phyloP scores from a whole-genome alignment of 2,113 vertebrate genomes.

The Pseudorasbora parva region DNA sequence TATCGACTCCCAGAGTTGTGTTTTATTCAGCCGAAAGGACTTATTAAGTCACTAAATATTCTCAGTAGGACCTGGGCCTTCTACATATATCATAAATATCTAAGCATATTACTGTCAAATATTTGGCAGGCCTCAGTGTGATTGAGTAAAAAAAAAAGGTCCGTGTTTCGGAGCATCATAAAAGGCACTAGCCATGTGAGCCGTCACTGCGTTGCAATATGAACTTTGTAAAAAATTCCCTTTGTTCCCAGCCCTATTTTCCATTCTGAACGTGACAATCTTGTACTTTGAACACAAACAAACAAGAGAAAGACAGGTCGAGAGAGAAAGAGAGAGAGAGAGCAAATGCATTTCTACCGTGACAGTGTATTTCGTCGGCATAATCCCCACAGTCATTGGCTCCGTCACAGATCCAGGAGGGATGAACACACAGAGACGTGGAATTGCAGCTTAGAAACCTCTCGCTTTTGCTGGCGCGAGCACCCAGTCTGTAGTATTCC shows the following conservation, averaged over 20 bases:
- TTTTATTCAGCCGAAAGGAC: not conserved
- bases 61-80: not conserved
- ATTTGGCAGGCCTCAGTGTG: constrained; percentile 2
- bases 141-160: constrained; percentile 12
- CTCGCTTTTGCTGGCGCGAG: constrained; percentile 79
- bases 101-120: constrained; percentile 19
- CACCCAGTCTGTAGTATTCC: constrained; percentile 85
- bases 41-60: constrained; percentile 29
- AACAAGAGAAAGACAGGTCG: not conserved
- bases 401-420: constrained; percentile 87
- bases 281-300: constrained; percentile 6
- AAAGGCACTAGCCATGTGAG: not conserved
- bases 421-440: constrained; percentile 85
- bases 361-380: constrained; percentile 84
- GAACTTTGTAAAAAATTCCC: constrained; percentile 2
- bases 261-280: not conserved
- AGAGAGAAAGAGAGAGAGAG: not conserved
- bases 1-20: not conserved
- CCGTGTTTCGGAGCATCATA: not conserved
- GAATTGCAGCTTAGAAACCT: constrained; percentile 86
- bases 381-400: constrained; percentile 89
- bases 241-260: constrained; percentile 15
- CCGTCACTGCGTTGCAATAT: not conserved
- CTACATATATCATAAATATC: constrained; percentile 13
- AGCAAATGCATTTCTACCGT: constrained; percentile 72